Evolutionary conservation across 2,888 invertebrate species (phyloP), one percentile per base, ranked within the genome.

Genomic region (Protophormia terraenovae): DNA sequence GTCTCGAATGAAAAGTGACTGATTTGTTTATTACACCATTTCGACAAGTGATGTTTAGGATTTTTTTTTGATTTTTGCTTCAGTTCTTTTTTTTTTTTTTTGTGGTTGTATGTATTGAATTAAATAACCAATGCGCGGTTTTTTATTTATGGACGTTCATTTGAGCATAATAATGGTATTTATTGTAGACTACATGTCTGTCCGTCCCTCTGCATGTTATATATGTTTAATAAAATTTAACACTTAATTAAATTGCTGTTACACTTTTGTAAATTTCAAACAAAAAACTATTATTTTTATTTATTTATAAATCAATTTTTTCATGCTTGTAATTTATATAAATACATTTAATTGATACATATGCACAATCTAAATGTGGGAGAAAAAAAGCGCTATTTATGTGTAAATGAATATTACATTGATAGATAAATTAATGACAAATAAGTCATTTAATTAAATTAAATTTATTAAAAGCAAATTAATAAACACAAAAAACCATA

Each of bases 221-320:
- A 10, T 67, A 16, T 67, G 32, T 53, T 69, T 22, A 29, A 19
- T 41, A 58, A 45, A 27, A 58, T 29, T 72, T 72, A 72, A 72
- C 72, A 72, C 72, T 72, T 72, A 72, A 72, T 72, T 41, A 72
- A 58, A 58, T 58, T 58, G 58, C 35, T 55, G 66, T 41, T 55
- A 16, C 69, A 53, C 53, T 27, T 38, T 29, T 12, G 47, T 67
- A 14, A 50, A 72, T 41, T 29, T 41, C 16, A 55, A 58, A 67
- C 1, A 67, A 19, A 67, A 19, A 7, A n/a, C n/a, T n/a, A n/a
- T n/a, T n/a, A n/a, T n/a, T n/a, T n/a, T n/a, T 6, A 29, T n/a
- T 58, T 60, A 4, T 29, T 16, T 10, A 47, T 7, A 19, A 7
- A 19, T 47, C 16, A 16, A 7, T 45, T 10, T 66, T n/a, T 41